Conservation (phyloP, 2,888 invertebrate species). For the Pelosia muscerda region DNA sequence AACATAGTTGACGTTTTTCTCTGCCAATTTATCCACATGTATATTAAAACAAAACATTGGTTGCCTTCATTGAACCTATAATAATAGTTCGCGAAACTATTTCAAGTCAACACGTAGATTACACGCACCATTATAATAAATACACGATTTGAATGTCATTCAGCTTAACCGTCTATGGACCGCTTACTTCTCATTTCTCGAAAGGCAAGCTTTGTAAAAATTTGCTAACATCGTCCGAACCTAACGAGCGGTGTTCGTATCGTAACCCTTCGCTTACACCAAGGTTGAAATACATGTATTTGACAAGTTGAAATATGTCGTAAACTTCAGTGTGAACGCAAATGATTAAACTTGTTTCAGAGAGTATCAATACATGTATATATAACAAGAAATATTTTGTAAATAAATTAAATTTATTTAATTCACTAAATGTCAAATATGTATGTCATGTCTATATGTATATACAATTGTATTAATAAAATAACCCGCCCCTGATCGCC, state of each 20-base stretch:
- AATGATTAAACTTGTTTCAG: no score
- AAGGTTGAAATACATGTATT: no score
- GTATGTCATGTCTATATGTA: no score
- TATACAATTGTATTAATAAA: no score
- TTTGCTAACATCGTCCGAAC: conserved; percentile 5
- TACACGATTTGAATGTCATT: background rate
- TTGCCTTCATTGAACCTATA: background rate
- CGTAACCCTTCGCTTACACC: background rate
- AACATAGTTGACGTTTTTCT: background rate
- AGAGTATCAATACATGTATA: no score
- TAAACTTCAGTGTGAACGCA: no score
- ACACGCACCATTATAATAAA: background rate
- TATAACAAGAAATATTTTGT: no score
- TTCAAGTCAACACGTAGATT: background rate
- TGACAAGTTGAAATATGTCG: no score
- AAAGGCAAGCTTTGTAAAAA: conserved; percentile 5
- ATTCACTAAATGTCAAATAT: no score
- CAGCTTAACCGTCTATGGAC: background rate
- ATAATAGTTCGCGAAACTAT: background rate
- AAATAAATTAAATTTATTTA: no score
- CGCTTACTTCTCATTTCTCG: background rate
- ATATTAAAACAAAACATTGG: background rate
- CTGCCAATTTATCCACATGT: conserved; percentile 1
- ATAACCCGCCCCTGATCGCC: no score
- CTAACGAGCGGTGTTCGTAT: background rate